A percentile compares a stretch with the other conserved stretches of the same genome.
Conservation (phyloP, 1,140 invertebrate species). For the Glossosoma conforme region DNA sequence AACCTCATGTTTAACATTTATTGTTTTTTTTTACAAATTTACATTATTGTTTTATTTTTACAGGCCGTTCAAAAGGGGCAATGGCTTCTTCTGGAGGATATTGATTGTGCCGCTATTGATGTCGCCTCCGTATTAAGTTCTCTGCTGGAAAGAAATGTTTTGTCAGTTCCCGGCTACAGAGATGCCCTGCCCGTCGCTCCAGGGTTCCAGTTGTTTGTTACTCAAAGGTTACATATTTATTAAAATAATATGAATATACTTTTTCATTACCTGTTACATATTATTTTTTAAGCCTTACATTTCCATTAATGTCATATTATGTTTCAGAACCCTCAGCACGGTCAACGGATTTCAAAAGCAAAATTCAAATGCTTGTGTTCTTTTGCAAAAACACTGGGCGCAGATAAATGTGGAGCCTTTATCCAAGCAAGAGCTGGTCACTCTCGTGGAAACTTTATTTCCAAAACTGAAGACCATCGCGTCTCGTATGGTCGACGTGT, state of each 20-base stretch:
- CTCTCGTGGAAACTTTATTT: constrained; percentile 64
- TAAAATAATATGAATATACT: constrained; percentile 23
- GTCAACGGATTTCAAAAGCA: constrained; percentile 58
- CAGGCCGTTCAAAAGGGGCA: constrained; percentile 81
- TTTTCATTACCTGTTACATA: constrained; percentile 3
- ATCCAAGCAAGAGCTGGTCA: constrained; percentile 64
- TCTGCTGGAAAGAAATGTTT: constrained; percentile 76
- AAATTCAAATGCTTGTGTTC: constrained; percentile 56
- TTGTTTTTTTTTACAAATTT: no score
- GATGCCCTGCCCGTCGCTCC: constrained; percentile 71
- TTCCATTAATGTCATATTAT: constrained; percentile 22
- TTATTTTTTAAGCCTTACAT: constrained; percentile 2
- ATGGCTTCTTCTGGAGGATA: constrained; percentile 94
- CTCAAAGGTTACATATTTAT: constrained; percentile 61
- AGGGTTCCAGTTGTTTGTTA: constrained; percentile 89
- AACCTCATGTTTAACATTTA: no score
- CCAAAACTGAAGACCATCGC: constrained; percentile 69
- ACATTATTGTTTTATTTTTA: no score
- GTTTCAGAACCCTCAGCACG: constrained; percentile 54
- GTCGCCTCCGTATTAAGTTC: constrained; percentile 83
- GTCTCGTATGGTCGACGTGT: constrained; percentile 77
- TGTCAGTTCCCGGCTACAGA: constrained; percentile 82
- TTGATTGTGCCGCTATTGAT: constrained; percentile 90
- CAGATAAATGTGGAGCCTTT: constrained; percentile 79
- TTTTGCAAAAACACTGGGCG: constrained; percentile 78